Evolutionary conservation across 1,140 invertebrate species (phyloP), one percentile per base, ranked within the genome.

Genomic region (Sitobion miscanthi): DNA sequence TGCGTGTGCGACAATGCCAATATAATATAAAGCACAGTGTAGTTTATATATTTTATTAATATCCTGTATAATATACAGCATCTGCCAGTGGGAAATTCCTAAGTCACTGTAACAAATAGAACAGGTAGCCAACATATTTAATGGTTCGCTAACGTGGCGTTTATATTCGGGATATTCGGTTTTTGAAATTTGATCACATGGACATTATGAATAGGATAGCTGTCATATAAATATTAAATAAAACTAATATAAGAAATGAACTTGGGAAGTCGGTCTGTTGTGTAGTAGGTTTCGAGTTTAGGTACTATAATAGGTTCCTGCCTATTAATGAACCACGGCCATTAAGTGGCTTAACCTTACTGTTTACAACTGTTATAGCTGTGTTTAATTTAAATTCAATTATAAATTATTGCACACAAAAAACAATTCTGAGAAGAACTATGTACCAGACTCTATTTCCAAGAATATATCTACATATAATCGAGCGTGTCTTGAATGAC

Each of bases 31-130:
- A 49, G 47, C 52, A 38, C 23, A 92, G 21, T 35, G 47, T 47
- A 92, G 57, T 49, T 77, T 91, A 47, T 77, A 35, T 69, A 77
- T 91, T 92, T 92, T 92, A 82, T 92, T 92, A 92, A 92, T 92
- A 92, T 92, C 8, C 47, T 45, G 91, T 82, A 49, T 87, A 42
- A 38, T 77, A 45, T n/a, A 47, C 1, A 21, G n/a, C 30, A 20
- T 35, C 77, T 82, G 91, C 17, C 77, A 83, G 45, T 82, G 83
- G 21, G 21, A 38, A 92, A 92, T 92, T 92, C 91, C 91, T 23
- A 92, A 92, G 91, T 83, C 11, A 54, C n/a, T 49, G 49, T 38
- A 47, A 35, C 87, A 89, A 54, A 89, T 89, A 89, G 4, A 38
- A 9, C 25, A 57, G 87, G 8, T 42, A 38, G 88, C 1, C 35